Percentiles rank a stretch among this genome's conserved stretches.
Evolutionary conservation across 1,140 invertebrate genomes (phyloP).

Genomic region (Triops longicaudatus): DNA sequence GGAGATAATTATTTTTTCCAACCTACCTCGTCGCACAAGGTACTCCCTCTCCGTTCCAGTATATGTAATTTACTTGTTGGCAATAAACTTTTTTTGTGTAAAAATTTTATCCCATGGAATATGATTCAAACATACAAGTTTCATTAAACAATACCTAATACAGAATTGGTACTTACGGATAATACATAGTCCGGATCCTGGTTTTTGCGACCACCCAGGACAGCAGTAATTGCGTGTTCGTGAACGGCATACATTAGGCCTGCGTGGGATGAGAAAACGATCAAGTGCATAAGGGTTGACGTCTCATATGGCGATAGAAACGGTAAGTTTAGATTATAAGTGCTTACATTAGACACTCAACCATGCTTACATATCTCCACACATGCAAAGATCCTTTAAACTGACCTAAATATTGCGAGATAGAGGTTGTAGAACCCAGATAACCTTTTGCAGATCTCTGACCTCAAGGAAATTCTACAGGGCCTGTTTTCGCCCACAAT

Average conservation of each 20-base stretch:
- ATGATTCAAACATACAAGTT: background rate
- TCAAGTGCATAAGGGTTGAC: background rate
- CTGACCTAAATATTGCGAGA: constrained; percentile 15
- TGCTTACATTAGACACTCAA: background rate
- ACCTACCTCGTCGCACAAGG: no score
- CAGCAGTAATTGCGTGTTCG: constrained; percentile 63
- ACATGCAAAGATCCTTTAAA: background rate
- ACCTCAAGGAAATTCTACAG: background rate
- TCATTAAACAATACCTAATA: constrained; percentile 7
- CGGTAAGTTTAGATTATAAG: background rate
- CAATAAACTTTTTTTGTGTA: no score
- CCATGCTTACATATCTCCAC: background rate
- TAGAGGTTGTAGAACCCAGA: background rate
- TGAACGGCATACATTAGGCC: constrained; percentile 67
- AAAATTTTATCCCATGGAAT: no score
- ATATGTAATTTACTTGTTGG: no score
- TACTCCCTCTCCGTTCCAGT: no score
- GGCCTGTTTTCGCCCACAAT: background rate
- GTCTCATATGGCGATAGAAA: background rate
- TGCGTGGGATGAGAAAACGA: constrained; percentile 35
- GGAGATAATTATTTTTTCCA: no score
- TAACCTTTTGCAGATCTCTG: background rate
- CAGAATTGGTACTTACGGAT: constrained; percentile 59
- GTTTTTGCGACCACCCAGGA: constrained; percentile 67
- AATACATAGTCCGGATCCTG: constrained; percentile 60